Base-by-base conservation (phyloP, 2,888 invertebrate species). In the Mylabris sibirica region DNA sequence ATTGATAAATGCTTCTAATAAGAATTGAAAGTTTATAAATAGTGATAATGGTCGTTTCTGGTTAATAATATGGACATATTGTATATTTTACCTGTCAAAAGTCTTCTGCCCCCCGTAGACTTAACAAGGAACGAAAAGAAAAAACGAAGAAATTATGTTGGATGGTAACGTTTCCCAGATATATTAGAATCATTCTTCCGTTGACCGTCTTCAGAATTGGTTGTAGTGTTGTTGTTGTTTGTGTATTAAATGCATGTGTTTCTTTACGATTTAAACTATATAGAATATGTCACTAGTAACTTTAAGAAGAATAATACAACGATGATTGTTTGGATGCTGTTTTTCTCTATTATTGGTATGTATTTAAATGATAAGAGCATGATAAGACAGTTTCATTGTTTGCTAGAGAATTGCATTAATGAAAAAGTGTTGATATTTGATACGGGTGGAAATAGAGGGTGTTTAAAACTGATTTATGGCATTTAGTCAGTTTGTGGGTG, bases 61-160 rank as follows among this genome's bases (percentile, higher is more conserved):
- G 49, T 49, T 49, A 49, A 49, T 49, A 49, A 49, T 49, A 49
- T 49, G 49, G 49, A 49, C 24, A 14, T 24, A 22, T 53, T 53
- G 53, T 53, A 53, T 53, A 53, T 53, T 53, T 53, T 53, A 53
- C 53, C 41, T 41, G 35, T 38, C 41, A 38, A 44, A 63, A 34
- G 4, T 3, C 3, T 53, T 24, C 24, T 17, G 44, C 68, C 74
- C 74, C 76, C 73, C 73, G 74, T 68, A 64, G 75, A 70, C 70
- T 71, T 73, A 72, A 74, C 74, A 72, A 72, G 74, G 67, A 70
- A 62, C 57, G 66, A 66, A 70, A 69, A 74, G 1, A 14, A 14
- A 38, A 17, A 44, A 17, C 11, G 12, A 71, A 65, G 66, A 65
- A 61, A 67, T 30, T 63, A 70, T 41, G n/a, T 49, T 49, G 20